Base-by-base conservation (phyloP, 2,888 invertebrate species). In the Branchipolynoe longqiensis region DNA sequence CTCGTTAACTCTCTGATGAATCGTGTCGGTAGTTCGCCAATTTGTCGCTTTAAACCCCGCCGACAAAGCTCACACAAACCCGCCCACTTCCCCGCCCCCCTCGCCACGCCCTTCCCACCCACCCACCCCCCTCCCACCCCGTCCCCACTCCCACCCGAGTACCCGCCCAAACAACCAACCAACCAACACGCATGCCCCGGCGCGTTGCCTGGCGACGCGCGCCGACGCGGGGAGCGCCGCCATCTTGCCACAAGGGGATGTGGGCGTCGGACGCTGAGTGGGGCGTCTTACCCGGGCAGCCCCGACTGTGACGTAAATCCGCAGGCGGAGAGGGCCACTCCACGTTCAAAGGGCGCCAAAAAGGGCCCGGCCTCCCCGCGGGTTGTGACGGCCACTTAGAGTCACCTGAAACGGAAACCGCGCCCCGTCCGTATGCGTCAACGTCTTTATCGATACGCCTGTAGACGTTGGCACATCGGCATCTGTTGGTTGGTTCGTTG, bases 21-120 rank as follows among this genome's bases (percentile, higher is more conserved):
- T 69, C 69, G 69, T 69, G 69, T 69, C 38, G 36, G 69, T 69
- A 33, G 33, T 36, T 48, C 78, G 78, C 78, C 78, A 78, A 78
- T 78, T 78, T 78, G 78, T 78, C 78, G 78, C 25, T 33, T 69
- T 48, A 78, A 78, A 31, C 14, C n/a, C 8, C 78, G 48, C 78
- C 78, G 78, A 78, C 78, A 78, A 78, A 78, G 78, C 54, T 25
- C n/a, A 12, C 8, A 8, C 48, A 8, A 18, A 8, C 48, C 48
- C 48, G 48, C 48, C 48, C 18, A 12, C 6, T n/a, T 62, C 62
- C n/a, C 62, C 48, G 48, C 28, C 41, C 18, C 25, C 48, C 48
- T 1, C 41, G 38, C 40, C 40, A 22, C 36, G 73, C 8, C 38
- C 38, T 28, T 73, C 41, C 73, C 25, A 18, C 18, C 36, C 31